phyloP scores from a whole-genome alignment of 2,113 vertebrate species.

The Ranitomeya imitator region DNA sequence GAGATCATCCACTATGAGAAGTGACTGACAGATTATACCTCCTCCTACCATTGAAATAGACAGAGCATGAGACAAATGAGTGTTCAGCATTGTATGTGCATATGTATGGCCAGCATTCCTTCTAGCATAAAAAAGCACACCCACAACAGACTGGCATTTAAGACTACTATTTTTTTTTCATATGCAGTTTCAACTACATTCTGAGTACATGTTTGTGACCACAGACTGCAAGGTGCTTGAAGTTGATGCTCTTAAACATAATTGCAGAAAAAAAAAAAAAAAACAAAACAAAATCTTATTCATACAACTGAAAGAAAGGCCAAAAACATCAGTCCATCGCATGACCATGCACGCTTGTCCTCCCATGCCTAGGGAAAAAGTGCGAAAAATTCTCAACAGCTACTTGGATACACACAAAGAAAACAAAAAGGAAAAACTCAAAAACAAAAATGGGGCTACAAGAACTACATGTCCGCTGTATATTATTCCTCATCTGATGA shows the following conservation, averaged over 20 bases:
- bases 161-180: slow-evolving; percentile 60
- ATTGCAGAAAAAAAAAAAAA: slow-evolving; percentile 67
- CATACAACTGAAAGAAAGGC: slow-evolving; percentile 66
- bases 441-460: slow-evolving; percentile 31
- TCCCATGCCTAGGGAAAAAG: slow-evolving; percentile 61
- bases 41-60: background rate
- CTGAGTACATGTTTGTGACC: slow-evolving; percentile 73
- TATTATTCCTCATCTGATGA: slow-evolving; percentile 89
- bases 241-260: slow-evolving; percentile 62
- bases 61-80: background rate
- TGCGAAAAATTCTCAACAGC: slow-evolving; percentile 49
- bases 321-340: slow-evolving; percentile 49
- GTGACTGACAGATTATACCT: too few relatives aligned
- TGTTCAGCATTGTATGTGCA: background rate
- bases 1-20: too few relatives aligned
- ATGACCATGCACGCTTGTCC: slow-evolving; percentile 63
- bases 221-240: slow-evolving; percentile 54
- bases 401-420: slow-evolving; percentile 41
- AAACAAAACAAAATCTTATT: slow-evolving; percentile 70
- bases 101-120: background rate
- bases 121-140: background rate
- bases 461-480: slow-evolving; percentile 59
- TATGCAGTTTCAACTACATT: slow-evolving; percentile 75
- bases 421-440: background rate
- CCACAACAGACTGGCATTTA: background rate